These are phyloP conservation scores for Hyles euphorbiae DNA, from an alignment of 1,140 invertebrate genomes.

Conservation along the genomic window DNA sequence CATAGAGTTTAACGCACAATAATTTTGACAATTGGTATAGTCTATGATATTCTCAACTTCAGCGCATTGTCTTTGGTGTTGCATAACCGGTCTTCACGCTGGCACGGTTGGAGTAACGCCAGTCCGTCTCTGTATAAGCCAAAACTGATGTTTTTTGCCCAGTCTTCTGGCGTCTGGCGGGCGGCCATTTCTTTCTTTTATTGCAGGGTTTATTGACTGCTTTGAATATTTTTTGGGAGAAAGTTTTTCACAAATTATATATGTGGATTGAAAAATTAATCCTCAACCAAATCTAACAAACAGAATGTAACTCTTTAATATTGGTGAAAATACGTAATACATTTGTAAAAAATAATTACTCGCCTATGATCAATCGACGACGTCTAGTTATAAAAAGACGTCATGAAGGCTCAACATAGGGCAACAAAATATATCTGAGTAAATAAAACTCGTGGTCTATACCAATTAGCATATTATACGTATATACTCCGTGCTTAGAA, in stretches of 20 bases:
- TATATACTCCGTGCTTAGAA: too few species aligned
- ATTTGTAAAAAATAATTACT: too few species aligned
- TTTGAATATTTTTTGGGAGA: neutral
- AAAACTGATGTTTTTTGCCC: conserved; percentile 27
- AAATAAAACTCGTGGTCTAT: too few species aligned
- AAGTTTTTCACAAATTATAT: neutral
- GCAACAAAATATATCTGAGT: too few species aligned
- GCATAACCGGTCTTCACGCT: conserved; percentile 23
- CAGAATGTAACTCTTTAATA: too few species aligned
- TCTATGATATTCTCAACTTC: conserved; percentile 8
- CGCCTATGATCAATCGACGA: too few species aligned
- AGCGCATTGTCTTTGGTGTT: conserved; percentile 8
- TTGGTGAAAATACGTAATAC: too few species aligned
- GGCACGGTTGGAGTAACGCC: conserved; percentile 38
- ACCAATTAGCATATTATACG: too few species aligned
- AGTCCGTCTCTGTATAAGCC: conserved; percentile 25
- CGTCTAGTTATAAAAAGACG: too few species aligned
- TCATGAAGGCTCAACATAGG: too few species aligned
- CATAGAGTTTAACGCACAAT: too few species aligned
- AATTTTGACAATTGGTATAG: neutral
- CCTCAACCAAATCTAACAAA: too few species aligned
- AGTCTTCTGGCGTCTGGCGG: conserved; percentile 33
- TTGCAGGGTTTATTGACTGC: conserved; percentile 44
- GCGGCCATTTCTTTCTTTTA: conserved; percentile 32
- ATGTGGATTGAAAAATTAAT: neutral